Percentiles rank a stretch among this genome's conserved stretches.
Conservation (phyloP, 1,140 invertebrate genomes). For the Meloidogyne exigua region DNA sequence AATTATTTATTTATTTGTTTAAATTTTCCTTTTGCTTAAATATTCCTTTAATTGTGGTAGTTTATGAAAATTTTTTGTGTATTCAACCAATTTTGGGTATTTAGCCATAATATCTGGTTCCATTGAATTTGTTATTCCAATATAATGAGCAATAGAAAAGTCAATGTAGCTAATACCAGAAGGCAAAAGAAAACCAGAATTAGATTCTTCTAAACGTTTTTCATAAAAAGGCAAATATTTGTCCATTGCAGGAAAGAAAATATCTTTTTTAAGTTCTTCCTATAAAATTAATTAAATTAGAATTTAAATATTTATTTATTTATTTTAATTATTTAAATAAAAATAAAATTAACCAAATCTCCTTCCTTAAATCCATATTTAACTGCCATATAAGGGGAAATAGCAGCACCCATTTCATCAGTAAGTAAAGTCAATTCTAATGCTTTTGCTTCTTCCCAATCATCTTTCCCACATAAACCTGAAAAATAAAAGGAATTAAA, state of each 20-base stretch:
- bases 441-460: slow-evolving; percentile 24
- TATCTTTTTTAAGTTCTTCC: slow-evolving; percentile 29
- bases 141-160: slow-evolving; percentile 21
- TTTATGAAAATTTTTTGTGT: not conserved
- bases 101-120: not conserved
- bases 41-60: slow-evolving; percentile 16
- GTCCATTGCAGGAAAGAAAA: slow-evolving; percentile 32
- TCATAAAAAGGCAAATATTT: slow-evolving; percentile 27
- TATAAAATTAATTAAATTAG: not conserved
- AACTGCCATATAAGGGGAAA: not conserved
- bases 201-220: slow-evolving; percentile 29
- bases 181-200: slow-evolving; percentile 31
- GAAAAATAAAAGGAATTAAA: too few relatives aligned
- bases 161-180: slow-evolving; percentile 36
- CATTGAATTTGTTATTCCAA: slow-evolving; percentile 1
- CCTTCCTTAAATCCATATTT: slow-evolving; percentile 17
- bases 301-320: not conserved
- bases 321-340: too few relatives aligned
- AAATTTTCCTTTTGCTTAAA: not conserved
- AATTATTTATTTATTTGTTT: not conserved
- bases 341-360: not conserved
- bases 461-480: slow-evolving; percentile 12
- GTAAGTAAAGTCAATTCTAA: slow-evolving; percentile 3
- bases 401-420: not conserved
- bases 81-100: slow-evolving; percentile 12